Percentiles rank a stretch among this genome's conserved stretches.
phyloP scores from a whole-genome alignment of 2,113 vertebrate species.

The Etia nguti region DNA sequence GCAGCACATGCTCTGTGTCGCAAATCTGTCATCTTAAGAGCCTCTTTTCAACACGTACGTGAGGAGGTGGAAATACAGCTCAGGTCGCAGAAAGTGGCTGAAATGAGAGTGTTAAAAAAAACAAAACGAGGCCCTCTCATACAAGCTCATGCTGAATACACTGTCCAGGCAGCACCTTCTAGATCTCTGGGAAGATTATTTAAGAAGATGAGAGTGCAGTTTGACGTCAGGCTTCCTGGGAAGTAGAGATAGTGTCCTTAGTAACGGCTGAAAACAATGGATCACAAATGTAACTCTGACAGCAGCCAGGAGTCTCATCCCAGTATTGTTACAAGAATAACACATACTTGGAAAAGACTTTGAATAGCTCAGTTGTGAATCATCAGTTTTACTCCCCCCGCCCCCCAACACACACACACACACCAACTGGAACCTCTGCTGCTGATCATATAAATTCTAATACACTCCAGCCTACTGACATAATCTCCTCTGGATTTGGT shows the following conservation, averaged over 20 bases:
- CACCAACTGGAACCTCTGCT: conserved; percentile 1
- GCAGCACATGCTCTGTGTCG: conserved; percentile 36
- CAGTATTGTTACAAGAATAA: conserved; percentile 56
- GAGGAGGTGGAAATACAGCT: background rate
- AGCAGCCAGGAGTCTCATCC: conserved; percentile 25
- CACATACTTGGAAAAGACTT: conserved; percentile 52
- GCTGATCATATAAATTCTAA: conserved; percentile 30
- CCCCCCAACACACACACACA: background rate
- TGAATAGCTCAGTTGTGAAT: conserved; percentile 42
- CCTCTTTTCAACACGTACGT: background rate
- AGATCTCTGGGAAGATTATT: conserved; percentile 13
- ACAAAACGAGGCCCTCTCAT: conserved; percentile 1
- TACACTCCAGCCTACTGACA: background rate
- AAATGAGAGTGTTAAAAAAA: background rate
- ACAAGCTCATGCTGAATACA: background rate
- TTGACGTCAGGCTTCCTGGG: conserved; percentile 37
- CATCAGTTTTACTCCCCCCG: conserved; percentile 18
- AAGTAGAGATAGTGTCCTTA: conserved; percentile 50
- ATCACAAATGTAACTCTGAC: conserved; percentile 25
- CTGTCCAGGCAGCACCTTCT: background rate
- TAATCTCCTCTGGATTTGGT: background rate
- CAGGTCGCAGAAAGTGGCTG: conserved; percentile 6
- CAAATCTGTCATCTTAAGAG: conserved; percentile 11
- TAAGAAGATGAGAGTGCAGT: conserved; percentile 12
- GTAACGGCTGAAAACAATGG: conserved; percentile 52